A percentile compares a stretch with the other conserved stretches of the same genome.
Evolutionary conservation across 2,113 vertebrate genomes (phyloP).

Genomic region (Ammodytes marinus): DNA sequence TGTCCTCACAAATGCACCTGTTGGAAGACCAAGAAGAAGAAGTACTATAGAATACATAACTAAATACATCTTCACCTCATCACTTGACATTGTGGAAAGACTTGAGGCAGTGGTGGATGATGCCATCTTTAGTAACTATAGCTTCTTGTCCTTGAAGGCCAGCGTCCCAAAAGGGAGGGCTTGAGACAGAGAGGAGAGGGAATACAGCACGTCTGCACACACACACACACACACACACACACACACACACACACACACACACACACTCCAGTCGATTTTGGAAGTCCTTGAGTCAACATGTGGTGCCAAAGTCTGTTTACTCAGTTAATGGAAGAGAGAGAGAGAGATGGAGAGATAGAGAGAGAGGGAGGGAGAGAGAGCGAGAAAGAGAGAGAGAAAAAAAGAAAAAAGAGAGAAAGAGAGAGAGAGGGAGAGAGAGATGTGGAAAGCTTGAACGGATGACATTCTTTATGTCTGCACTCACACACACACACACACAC

Average conservation of each 20-base stretch:
- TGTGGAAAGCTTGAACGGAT: slow-evolving; percentile 25
- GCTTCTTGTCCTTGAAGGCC: no score
- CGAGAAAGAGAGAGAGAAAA: background rate
- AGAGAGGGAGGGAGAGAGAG: background rate
- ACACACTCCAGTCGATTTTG: background rate
- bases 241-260: background rate
- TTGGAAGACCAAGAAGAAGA: no score
- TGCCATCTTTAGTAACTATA: no score
- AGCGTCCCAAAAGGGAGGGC: no score
- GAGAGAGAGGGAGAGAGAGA: background rate
- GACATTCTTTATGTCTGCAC: background rate
- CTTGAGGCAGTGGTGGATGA: no score
- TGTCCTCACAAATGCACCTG: no score
- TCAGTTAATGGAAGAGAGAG: slow-evolving; percentile 15
- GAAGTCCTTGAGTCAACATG: slow-evolving; percentile 21
- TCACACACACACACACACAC: slow-evolving; percentile 19
- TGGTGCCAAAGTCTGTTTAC: slow-evolving; percentile 45
- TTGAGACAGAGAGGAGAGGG: background rate
- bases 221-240: no score
- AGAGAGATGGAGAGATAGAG: background rate
- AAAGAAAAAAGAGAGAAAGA: background rate
- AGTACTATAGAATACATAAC: no score
- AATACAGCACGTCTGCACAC: no score
- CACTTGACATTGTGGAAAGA: no score
- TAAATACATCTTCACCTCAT: no score